Percentiles rank a stretch among this genome's conserved stretches.
Evolutionary conservation across 2,888 invertebrate genomes (phyloP).

Genomic region (Bimastos eiseni): DNA sequence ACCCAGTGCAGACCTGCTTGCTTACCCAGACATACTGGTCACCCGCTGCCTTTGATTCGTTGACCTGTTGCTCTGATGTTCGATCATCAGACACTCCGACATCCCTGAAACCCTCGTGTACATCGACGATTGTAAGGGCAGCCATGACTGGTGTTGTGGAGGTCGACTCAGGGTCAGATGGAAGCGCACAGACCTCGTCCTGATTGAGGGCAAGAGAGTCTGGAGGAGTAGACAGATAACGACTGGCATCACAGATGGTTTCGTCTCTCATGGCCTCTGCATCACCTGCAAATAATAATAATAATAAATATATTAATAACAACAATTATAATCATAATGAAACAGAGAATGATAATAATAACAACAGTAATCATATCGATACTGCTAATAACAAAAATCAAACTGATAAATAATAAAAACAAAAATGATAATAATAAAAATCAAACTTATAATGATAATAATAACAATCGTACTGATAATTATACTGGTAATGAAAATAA

Average conservation of each 20-base stretch:
- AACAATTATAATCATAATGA: too few relatives aligned
- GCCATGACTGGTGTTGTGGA: conserved; percentile 57
- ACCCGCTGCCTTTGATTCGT: background rate
- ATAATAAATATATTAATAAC: background rate
- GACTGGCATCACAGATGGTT: background rate
- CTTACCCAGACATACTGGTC: conserved; percentile 25
- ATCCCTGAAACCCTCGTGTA: conserved; percentile 56
- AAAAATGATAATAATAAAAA: too few relatives aligned
- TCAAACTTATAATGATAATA: too few relatives aligned
- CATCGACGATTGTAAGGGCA: conserved; percentile 54
- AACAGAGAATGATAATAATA: too few relatives aligned
- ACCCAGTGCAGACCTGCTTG: background rate
- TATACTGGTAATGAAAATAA: background rate
- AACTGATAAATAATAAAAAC: background rate
- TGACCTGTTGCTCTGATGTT: background rate
- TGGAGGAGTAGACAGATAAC: background rate
- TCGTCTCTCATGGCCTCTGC: background rate
- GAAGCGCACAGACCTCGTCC: background rate
- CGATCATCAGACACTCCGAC: background rate
- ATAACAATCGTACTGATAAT: background rate
- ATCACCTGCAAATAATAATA: background rate
- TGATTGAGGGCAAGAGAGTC: conserved; percentile 10
- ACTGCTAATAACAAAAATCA: background rate
- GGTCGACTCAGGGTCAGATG: conserved; percentile 42
- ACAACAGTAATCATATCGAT: background rate